These are phyloP conservation scores for Illadopsis cleaveri DNA, from an alignment of 2,113 vertebrate species.

Conservation along the genomic window DNA sequence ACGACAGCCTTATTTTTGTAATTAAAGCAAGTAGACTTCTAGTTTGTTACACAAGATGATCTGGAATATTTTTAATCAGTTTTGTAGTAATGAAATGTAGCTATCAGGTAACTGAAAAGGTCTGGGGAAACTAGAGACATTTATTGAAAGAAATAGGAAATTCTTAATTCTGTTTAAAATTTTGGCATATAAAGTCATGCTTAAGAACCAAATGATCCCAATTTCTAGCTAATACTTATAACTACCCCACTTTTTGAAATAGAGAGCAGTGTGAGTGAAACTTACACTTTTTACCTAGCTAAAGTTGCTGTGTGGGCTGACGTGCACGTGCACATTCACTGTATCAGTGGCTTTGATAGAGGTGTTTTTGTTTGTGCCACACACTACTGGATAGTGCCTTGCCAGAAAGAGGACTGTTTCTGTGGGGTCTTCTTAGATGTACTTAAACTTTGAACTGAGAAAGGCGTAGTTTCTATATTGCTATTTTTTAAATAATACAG, in stretches of 20 bases:
- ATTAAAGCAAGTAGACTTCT: conserved; percentile 26
- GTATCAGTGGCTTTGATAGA: conserved; percentile 38
- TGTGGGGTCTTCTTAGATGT: neutral
- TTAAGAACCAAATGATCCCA: neutral
- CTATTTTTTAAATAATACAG: conserved; percentile 33
- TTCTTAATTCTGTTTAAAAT: neutral
- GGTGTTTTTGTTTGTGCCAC: conserved; percentile 34
- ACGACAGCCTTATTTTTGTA: conserved; percentile 45
- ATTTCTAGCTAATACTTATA: neutral
- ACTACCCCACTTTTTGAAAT: neutral
- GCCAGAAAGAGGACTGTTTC: conserved; percentile 7
- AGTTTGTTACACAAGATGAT: conserved; percentile 35
- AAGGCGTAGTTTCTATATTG: neutral
- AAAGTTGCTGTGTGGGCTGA: neutral
- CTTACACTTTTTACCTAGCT: neutral
- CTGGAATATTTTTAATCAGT: neutral
- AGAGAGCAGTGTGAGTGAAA: neutral
- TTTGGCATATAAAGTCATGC: neutral
- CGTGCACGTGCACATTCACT: neutral
- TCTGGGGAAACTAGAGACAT: neutral
- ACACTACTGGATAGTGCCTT: conserved; percentile 61
- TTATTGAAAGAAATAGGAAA: conserved; percentile 1
- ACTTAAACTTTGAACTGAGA: neutral
- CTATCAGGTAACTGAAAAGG: neutral
- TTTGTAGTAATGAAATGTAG: conserved; percentile 16